phyloP scores from a whole-genome alignment of 1,140 invertebrate genomes.

The Metaphire vulgaris region DNA sequence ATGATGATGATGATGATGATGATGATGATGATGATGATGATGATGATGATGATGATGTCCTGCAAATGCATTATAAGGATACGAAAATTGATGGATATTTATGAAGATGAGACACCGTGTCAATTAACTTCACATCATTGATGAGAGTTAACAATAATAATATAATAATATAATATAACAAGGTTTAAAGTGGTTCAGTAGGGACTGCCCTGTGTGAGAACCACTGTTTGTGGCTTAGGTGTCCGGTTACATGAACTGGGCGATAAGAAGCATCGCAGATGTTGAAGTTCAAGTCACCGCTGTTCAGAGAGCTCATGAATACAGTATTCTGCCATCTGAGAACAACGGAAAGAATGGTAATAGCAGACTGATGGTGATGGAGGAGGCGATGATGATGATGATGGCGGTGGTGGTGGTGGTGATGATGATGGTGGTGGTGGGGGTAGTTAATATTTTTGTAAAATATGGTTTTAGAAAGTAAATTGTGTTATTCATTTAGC shows the following conservation, averaged over 20 bases:
- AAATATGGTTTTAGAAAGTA: neutral
- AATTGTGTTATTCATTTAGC: too few relatives aligned
- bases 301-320: constrained; percentile 64
- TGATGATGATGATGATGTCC: constrained; percentile 6
- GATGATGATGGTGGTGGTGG: neutral
- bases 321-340: constrained; percentile 57
- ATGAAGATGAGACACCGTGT: too few relatives aligned
- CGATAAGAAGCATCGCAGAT: constrained; percentile 70
- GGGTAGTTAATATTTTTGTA: neutral
- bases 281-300: constrained; percentile 72
- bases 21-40: constrained; percentile 6
- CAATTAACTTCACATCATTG: too few relatives aligned
- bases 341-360: constrained; percentile 48
- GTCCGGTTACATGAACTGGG: constrained; percentile 65
- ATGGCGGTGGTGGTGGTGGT: neutral
- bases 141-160: too few relatives aligned
- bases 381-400: neutral
- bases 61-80: too few relatives aligned
- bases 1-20: constrained; percentile 3
- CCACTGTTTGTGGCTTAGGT: too few relatives aligned
- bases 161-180: too few relatives aligned
- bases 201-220: too few relatives aligned
- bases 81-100: too few relatives aligned
- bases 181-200: too few relatives aligned
- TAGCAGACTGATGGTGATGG: constrained; percentile 6